phyloP scores from a whole-genome alignment of 2,113 vertebrate species.

The Amphiprion ocellaris region DNA sequence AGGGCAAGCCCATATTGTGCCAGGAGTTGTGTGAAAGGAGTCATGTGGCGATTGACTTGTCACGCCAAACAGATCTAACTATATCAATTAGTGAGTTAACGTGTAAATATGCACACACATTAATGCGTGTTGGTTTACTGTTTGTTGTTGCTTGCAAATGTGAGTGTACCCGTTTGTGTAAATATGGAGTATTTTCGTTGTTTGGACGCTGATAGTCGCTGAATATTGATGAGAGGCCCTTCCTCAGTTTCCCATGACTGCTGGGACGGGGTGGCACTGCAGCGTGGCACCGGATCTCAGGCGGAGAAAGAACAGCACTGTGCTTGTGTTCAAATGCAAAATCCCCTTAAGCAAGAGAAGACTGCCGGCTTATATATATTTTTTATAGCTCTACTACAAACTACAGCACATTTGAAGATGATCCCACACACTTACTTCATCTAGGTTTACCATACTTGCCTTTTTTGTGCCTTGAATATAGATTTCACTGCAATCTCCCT shows the following conservation, averaged over 20 bases:
- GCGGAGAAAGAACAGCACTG: conserved; percentile 63
- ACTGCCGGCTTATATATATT: conserved; percentile 1
- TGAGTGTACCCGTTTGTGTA: conserved; percentile 32
- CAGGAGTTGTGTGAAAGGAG: conserved; percentile 40
- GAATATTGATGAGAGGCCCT: conserved; percentile 82
- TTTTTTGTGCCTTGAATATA: background rate
- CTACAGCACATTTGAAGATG: conserved; percentile 14
- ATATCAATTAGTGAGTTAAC: conserved; percentile 10
- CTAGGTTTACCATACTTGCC: background rate
- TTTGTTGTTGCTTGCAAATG: conserved; percentile 10
- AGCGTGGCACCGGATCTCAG: conserved; percentile 55
- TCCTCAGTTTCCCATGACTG: conserved; percentile 65
- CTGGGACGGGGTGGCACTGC: conserved; percentile 73
- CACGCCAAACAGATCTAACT: conserved; percentile 26
- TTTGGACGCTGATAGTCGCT: conserved; percentile 48
- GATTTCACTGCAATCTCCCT: conserved; percentile 7
- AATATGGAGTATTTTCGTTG: conserved; percentile 37
- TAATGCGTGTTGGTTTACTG: conserved; percentile 25
- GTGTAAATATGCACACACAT: conserved; percentile 10
- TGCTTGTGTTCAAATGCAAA: conserved; percentile 54
- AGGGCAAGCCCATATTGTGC: conserved; percentile 49
- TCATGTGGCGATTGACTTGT: conserved; percentile 34
- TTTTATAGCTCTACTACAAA: background rate
- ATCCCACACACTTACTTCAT: conserved; percentile 6
- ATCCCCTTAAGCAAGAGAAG: conserved; percentile 17